Conservation (phyloP, 2,113 vertebrate genomes). For the Dryoscopus gambensis region DNA sequence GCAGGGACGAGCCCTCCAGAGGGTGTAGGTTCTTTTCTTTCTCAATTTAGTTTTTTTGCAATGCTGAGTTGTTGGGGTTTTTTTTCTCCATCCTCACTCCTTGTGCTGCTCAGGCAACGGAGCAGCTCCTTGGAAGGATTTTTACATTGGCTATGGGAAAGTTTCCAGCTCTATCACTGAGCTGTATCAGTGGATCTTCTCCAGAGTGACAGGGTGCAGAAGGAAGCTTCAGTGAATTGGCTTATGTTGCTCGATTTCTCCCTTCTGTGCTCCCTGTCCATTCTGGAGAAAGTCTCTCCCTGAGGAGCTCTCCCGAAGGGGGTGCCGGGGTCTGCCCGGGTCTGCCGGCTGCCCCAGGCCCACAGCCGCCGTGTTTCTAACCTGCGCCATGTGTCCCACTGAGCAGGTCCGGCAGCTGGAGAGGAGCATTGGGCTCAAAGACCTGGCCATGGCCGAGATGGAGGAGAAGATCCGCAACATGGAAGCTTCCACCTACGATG, state of each 20-base stretch:
- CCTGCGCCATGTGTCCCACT: neutral
- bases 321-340: neutral
- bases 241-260: neutral
- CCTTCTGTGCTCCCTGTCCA: accelerated
- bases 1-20: neutral
- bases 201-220: neutral
- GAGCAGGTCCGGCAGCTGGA: slow-evolving; percentile 88
- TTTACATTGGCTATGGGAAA: neutral
- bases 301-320: accelerated
- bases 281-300: neutral
- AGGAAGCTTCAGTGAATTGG: neutral
- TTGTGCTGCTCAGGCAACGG: neutral
- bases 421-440: slow-evolving; percentile 80
- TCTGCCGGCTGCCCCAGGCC: neutral
- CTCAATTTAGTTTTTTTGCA: neutral
- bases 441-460: slow-evolving; percentile 84
- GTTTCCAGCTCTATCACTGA: neutral
- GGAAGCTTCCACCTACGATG: slow-evolving; percentile 85
- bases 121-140: neutral
- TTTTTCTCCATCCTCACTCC: neutral
- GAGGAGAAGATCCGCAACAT: slow-evolving; percentile 80
- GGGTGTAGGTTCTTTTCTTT: neutral
- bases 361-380: neutral
- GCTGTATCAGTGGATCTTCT: neutral
- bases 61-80: neutral